phyloP scores from a whole-genome alignment of 2,888 invertebrate genomes.

The Caenorhabditis macrosperma region DNA sequence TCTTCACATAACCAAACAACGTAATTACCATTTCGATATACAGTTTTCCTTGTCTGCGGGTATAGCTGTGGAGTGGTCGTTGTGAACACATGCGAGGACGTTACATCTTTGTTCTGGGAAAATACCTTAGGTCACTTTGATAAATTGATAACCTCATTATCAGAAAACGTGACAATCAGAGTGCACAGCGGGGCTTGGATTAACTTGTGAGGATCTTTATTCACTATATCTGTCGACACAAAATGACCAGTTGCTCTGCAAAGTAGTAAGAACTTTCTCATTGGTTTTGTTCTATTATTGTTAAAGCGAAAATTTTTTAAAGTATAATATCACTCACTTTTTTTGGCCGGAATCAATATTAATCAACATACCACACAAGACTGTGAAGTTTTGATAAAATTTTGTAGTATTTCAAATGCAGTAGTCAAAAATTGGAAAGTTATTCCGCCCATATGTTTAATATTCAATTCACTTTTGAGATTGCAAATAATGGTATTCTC shows the following conservation, averaged over 20 bases:
- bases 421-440: background rate
- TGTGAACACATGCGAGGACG: slow-evolving; percentile 65
- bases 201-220: background rate
- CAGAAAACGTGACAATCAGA: slow-evolving; percentile 62
- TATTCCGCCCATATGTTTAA: slow-evolving; percentile 22
- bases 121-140: background rate
- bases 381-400: no score
- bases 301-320: no score
- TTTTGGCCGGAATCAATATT: slow-evolving; percentile 11
- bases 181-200: slow-evolving; percentile 59
- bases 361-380: no score
- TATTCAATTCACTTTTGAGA: slow-evolving; percentile 25
- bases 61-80: slow-evolving; percentile 63
- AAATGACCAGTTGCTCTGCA: slow-evolving; percentile 18
- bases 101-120: slow-evolving; percentile 60
- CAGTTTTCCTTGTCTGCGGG: slow-evolving; percentile 67
- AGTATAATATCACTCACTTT: background rate
- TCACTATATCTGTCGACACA: slow-evolving; percentile 9
- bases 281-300: no score
- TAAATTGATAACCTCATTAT: slow-evolving; percentile 45
- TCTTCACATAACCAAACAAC: background rate
- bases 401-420: background rate
- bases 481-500: slow-evolving; percentile 31
- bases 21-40: slow-evolving; percentile 34
- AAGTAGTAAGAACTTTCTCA: background rate